Evolutionary conservation across 1,140 invertebrate genomes (phyloP).

Genomic region (Drosophila leontia): DNA sequence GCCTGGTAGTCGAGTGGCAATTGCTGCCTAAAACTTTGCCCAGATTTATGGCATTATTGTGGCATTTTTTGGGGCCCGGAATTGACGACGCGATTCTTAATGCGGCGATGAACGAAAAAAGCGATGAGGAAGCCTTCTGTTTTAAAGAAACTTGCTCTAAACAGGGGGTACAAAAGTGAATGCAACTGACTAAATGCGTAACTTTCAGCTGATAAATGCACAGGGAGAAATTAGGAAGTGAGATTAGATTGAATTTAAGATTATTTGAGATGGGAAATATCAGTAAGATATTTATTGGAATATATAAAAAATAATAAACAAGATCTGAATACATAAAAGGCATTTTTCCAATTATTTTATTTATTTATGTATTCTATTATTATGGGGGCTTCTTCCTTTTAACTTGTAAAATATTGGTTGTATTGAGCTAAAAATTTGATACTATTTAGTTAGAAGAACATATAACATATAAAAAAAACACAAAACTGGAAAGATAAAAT

Average conservation of each 20-base stretch:
- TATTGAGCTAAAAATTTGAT: background rate
- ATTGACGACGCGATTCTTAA: constrained; percentile 47
- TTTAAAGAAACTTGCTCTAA: constrained; percentile 68
- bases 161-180: constrained; percentile 10
- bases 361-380: too few species aligned
- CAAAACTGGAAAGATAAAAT: too few species aligned
- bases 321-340: too few species aligned
- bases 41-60: constrained; percentile 58
- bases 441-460: background rate
- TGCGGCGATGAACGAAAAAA: constrained; percentile 60
- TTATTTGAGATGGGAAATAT: background rate
- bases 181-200: constrained; percentile 65
- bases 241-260: background rate
- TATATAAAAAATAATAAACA: too few species aligned
- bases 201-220: constrained; percentile 2
- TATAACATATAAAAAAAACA: too few species aligned
- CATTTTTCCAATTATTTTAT: too few species aligned
- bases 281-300: too few species aligned
- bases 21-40: constrained; percentile 42
- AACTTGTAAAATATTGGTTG: too few species aligned
- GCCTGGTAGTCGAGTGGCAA: constrained; percentile 63
- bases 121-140: constrained; percentile 60
- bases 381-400: too few species aligned
- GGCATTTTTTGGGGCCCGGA: constrained; percentile 23
- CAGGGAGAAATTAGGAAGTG: background rate